Conservation (phyloP, 2,113 vertebrate genomes). For the Carlito syrichta region DNA sequence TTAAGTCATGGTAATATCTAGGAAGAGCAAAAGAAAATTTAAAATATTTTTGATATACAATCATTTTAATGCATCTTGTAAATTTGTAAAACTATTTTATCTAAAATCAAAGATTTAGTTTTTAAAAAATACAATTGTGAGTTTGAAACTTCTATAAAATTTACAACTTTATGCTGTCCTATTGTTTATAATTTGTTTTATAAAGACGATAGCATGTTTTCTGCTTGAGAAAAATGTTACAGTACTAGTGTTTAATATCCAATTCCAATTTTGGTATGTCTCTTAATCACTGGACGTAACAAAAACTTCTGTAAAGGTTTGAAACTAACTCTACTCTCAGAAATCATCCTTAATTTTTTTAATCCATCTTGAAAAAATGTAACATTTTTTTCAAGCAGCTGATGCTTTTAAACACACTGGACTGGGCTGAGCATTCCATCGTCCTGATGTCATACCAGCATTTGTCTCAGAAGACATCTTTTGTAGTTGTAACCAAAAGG, state of each 20-base stretch:
- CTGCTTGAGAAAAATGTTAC: neutral
- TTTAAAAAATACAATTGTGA: neutral
- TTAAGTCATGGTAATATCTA: neutral
- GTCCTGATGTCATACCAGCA: constrained; percentile 85
- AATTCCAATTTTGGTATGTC: neutral
- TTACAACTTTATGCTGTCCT: neutral
- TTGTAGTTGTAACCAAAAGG: constrained; percentile 87
- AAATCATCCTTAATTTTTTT: constrained; percentile 68
- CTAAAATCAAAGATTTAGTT: constrained; percentile 21
- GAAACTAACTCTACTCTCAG: neutral
- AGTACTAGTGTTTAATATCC: constrained; percentile 52
- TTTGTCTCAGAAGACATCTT: constrained; percentile 88
- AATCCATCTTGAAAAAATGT: constrained; percentile 76
- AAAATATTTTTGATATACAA: constrained; percentile 15
- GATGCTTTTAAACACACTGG: constrained; percentile 80
- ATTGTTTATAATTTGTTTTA: neutral
- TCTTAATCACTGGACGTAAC: constrained; percentile 15
- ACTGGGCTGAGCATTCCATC: constrained; percentile 82
- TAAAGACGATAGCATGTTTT: neutral
- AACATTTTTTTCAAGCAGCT: constrained; percentile 83
- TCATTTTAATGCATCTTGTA: neutral
- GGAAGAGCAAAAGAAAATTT: constrained; percentile 14
- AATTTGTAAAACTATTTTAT: constrained; percentile 24
- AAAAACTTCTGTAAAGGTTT: constrained; percentile 56
- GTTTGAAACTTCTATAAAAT: neutral